phyloP scores from a whole-genome alignment of 2,797 vertebrate genomes.

The Tiaroga cobitis region DNA sequence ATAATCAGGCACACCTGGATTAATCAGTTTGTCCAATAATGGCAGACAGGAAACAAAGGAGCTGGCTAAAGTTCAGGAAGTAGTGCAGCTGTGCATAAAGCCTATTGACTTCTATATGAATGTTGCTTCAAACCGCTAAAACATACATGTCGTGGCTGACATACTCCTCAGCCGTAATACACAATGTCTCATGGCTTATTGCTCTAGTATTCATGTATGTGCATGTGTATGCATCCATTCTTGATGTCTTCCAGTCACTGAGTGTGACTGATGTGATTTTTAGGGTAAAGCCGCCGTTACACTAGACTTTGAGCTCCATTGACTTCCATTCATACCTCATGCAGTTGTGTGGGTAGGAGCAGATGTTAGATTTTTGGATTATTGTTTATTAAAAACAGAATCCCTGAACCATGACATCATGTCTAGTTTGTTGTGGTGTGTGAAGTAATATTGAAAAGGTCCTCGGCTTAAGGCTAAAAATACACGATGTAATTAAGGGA shows the following conservation, averaged over 20 bases:
- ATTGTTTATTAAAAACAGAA: constrained; percentile 14
- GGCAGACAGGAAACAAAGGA: no score
- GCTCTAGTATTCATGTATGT: neutral
- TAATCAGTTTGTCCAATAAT: no score
- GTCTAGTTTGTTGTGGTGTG: neutral
- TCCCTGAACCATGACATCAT: neutral
- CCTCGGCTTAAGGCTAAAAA: neutral
- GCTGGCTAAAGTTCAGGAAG: no score
- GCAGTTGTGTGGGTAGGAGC: neutral
- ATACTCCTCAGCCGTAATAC: neutral
- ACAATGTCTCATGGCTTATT: neutral
- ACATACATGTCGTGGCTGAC: neutral
- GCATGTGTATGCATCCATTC: neutral
- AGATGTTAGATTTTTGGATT: neutral
- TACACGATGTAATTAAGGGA: neutral
- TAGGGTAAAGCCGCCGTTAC: neutral
- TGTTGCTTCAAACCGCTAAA: neutral
- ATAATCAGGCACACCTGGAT: no score
- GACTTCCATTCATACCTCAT: neutral
- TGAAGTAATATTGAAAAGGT: constrained; percentile 2
- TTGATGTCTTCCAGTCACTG: neutral
- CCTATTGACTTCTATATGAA: neutral
- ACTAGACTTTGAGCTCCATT: neutral
- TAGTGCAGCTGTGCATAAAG: no score
- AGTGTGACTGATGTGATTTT: constrained; percentile 15